Conservation (phyloP, 1,140 invertebrate genomes). For the Drosophila novamexicana region DNA sequence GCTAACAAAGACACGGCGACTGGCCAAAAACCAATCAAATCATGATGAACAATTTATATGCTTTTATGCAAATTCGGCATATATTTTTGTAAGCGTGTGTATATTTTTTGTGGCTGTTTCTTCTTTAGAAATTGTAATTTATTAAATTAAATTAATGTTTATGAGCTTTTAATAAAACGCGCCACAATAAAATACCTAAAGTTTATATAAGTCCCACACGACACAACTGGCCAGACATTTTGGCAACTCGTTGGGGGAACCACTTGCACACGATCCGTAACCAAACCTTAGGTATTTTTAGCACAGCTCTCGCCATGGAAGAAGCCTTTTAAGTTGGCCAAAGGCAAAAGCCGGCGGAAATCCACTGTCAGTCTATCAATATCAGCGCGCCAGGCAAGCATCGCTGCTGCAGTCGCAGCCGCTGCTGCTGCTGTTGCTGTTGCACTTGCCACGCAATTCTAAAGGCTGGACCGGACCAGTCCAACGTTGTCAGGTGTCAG, state of each 20-base stretch:
- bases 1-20: conserved; percentile 39
- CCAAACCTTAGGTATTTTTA: conserved; percentile 34
- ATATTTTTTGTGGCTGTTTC: conserved; percentile 20
- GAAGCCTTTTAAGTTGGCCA: conserved; percentile 53
- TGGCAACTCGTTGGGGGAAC: conserved; percentile 58
- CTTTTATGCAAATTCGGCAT: conserved; percentile 71
- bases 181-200: conserved; percentile 77
- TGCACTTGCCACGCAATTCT: conserved; percentile 78
- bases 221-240: conserved; percentile 61
- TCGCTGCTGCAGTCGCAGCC: conserved; percentile 8
- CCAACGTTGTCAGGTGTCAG: conserved; percentile 62
- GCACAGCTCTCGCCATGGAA: conserved; percentile 15
- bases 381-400: conserved; percentile 57
- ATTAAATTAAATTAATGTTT: conserved; percentile 82
- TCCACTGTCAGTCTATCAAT: conserved; percentile 76
- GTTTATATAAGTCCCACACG: conserved; percentile 69
- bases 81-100: conserved; percentile 1
- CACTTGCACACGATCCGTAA: conserved; percentile 16
- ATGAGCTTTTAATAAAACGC: conserved; percentile 82
- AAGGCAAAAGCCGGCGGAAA: conserved; percentile 62
- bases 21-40: conserved; percentile 69
- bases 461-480: conserved; percentile 46
- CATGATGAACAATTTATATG: conserved; percentile 75
- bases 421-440: conserved; percentile 44
- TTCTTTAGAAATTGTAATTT: conserved; percentile 75